Evolutionary conservation across 1,140 invertebrate species (phyloP), one percentile per base, ranked within the genome.

Genomic region (Drosophila nebulosa): DNA sequence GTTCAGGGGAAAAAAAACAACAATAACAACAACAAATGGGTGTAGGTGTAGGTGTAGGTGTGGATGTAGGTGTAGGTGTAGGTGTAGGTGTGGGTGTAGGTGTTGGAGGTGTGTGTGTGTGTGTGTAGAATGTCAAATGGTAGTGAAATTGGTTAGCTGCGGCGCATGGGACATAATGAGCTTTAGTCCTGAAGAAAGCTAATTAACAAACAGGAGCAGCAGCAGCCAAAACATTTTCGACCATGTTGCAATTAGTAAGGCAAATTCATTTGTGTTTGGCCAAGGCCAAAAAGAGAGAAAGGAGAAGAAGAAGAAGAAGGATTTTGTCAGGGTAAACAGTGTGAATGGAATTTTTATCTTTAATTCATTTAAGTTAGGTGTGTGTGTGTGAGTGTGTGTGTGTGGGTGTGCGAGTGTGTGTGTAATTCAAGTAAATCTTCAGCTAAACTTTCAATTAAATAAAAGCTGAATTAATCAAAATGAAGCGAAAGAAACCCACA

Each of bases 401-500:
- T n/a, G n/a, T n/a, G n/a, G n/a, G n/a, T n/a, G n/a, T n/a, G n/a
- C n/a, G n/a, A n/a, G n/a, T n/a, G n/a, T n/a, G n/a, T n/a, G n/a
- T n/a, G n/a, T 75, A 75, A 76, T 79, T 70, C 67, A 53, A 50
- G 55, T 73, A 79, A 84, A 76, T 76, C 79, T 62, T 30, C 52
- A 64, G 62, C 64, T 63, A 70, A 79, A 80, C 56, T 79, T 85
- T 74, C 77, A 85, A 84, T 85, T 86, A 86, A 80, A 85, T 86
- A 74, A 79, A 80, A 80, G 69, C 73, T 68, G 62, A 71, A 86
- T 80, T 78, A 86, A 86, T 86, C 80, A 85, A 80, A 86, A 58
- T 42, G 50, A 32, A 22, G 22, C 30, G 30, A 32, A 32, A 7
- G 39, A 42, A 46, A 62, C 42, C 69, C 57, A 36, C 21, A 36